phyloP scores from a whole-genome alignment of 2,797 vertebrate genomes.

The Platyrinchus mystaceus region DNA sequence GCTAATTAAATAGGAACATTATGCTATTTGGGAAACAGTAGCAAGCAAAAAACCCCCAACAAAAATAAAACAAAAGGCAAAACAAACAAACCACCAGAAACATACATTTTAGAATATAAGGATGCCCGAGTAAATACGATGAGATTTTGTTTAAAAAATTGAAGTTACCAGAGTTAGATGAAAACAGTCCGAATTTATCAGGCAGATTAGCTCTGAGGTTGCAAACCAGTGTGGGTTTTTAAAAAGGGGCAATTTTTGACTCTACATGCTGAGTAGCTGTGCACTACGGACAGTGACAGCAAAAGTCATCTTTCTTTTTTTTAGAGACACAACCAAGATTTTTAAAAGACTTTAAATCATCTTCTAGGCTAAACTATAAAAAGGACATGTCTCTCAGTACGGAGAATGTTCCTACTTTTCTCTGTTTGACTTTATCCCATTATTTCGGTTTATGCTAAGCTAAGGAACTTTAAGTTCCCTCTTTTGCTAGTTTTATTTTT shows the following conservation, averaged over 20 bases:
- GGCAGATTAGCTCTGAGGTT: neutral
- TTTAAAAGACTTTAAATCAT: neutral
- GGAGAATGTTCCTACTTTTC: neutral
- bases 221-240: neutral
- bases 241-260: neutral
- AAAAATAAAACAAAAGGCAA: neutral
- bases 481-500: neutral
- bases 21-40: neutral
- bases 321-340: neutral
- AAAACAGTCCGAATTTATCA: neutral
- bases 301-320: neutral
- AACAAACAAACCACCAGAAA: neutral
- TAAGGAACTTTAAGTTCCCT: neutral
- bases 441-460: neutral
- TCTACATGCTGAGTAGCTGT: rapidly evolving
- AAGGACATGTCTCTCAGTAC: neutral
- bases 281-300: neutral
- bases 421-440: neutral
- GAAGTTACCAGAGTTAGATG: neutral
- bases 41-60: neutral
- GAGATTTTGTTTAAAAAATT: neutral
- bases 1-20: neutral
- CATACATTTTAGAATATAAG: neutral
- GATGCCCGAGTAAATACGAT: neutral
- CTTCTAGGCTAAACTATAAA: neutral